Base-by-base conservation (phyloP, 2,888 invertebrate species). In the Panzeria rudis region DNA sequence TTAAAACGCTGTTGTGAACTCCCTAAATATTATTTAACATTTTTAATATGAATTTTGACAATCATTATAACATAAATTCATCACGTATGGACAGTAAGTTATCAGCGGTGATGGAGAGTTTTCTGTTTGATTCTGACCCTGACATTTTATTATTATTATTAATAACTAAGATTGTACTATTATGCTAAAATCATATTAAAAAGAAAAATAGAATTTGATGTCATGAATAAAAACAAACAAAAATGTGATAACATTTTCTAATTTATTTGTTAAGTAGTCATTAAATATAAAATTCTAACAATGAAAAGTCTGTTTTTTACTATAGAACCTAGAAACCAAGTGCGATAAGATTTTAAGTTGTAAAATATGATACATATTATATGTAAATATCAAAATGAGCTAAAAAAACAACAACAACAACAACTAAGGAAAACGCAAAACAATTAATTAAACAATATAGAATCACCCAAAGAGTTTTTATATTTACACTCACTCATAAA, bases 281-380 rank as follows among this genome's bases (percentile, higher is more conserved):
- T 66, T 75, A 29, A 32, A 52, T 50, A 76, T 66, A 44, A 72
- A 64, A 62, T 47, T 9, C 54, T 44, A 80, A 80, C 64, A 81
- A 81, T 69, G 54, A 68, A 54, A 59, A 20, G 13, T 52, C 4
- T 64, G 3, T 72, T 64, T 75, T 38, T 62, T 54, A 20, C 62
- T 79, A 29, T 47, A 47, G 29, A 62, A 52, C 13, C 6, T 47
- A 62, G 15, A 64, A 72, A 54, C 20, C 17, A 25, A 64, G 15
- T 50, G 38, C 41, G 80, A 73, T 81, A 81, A 81, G 80, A 73
- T 77, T 77, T 62, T 50, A 52, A 62, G 41, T 75, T 80, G 20
- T 68, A 15, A 71, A 59, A 35, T 59, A 23, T 32, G 15, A 29
- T 52, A 52, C 23, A 64, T 20, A 35, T 11, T 13, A 3, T 32